Base-by-base conservation (phyloP, 2,113 vertebrate genomes). In the Tychaedon coryphoeus region DNA sequence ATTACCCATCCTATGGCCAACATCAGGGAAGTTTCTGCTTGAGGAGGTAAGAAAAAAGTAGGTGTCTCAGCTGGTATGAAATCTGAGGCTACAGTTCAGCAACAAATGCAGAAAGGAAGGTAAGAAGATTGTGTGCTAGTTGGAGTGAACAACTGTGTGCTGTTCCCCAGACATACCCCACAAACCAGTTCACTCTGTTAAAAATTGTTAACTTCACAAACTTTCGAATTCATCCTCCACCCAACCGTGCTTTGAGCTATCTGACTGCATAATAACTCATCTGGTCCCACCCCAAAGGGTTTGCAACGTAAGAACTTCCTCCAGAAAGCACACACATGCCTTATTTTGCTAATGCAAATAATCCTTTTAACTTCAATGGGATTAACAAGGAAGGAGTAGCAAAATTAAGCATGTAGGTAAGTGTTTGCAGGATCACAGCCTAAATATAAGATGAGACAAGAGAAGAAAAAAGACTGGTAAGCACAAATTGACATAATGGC, bases 281-380 rank as follows among this genome's bases (percentile, higher is more conserved):
- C 48, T 84, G 12, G 54, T 88, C 75, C 64, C 60, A 60, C 62
- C 88, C 75, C 48, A 40, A 69, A 62, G 60, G 64, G 40, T 84
- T 94, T 83, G 71, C 40, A 77, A 22, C 54, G 19, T 28, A 79
- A 94, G 67, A 78, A 73, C 88, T 92, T 94, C 85, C 72, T 92
- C 69, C 65, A 84, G 90, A 74, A 94, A 86, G 90, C 75, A 61
- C 38, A 73, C 60, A 51, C 82, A 88, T 76, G 92, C 64, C 69
- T 94, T 66, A 74, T 91, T 96, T 93, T 86, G 71, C 83, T 96
- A 96, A 96, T 94, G 90, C 88, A 96, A 92, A 79, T 96, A 97
- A 95, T 96, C 94, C 77, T 88, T 95, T 96, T 97, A 90, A 96
- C 80, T 97, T 97, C 96, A 97, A 94, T 95, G 67, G 60, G 67